Evolutionary conservation across 2,113 vertebrate species (phyloP).

Genomic region (Raja brachyura): DNA sequence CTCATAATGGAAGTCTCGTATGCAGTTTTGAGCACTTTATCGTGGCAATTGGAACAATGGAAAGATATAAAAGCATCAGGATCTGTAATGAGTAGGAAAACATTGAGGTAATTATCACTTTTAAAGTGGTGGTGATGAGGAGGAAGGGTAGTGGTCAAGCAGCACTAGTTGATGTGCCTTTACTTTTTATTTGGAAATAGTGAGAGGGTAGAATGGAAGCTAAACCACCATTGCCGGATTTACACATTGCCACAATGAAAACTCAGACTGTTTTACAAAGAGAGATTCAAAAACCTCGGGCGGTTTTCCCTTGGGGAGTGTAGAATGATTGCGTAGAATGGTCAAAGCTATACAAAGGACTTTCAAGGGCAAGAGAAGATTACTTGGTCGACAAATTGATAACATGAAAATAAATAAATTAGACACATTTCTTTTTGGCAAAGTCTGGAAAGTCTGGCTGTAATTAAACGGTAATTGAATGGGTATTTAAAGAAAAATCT

Average conservation of each 20-base stretch:
- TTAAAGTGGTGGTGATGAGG: neutral
- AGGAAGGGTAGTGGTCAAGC: too few relatives aligned
- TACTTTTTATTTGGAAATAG: too few relatives aligned
- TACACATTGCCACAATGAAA: neutral
- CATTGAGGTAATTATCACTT: neutral
- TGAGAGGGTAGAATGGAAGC: neutral
- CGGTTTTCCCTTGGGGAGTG: neutral
- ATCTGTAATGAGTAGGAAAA: neutral
- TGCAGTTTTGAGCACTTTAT: neutral
- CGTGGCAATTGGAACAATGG: neutral
- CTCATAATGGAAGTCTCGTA: neutral
- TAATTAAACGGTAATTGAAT: neutral
- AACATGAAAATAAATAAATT: neutral
- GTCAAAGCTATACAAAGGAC: neutral
- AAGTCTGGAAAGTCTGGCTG: neutral
- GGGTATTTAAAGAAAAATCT: neutral
- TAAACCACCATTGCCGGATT: neutral
- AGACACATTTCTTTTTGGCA: neutral
- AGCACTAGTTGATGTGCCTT: neutral
- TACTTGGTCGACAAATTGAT: neutral
- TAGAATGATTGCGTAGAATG: neutral
- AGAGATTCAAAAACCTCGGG: neutral
- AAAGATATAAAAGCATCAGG: neutral
- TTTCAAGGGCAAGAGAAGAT: neutral
- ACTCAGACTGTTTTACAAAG: neutral